phyloP scores from a whole-genome alignment of 64 coral and sea anemone species.

The Stichodactyla mertensii region DNA sequence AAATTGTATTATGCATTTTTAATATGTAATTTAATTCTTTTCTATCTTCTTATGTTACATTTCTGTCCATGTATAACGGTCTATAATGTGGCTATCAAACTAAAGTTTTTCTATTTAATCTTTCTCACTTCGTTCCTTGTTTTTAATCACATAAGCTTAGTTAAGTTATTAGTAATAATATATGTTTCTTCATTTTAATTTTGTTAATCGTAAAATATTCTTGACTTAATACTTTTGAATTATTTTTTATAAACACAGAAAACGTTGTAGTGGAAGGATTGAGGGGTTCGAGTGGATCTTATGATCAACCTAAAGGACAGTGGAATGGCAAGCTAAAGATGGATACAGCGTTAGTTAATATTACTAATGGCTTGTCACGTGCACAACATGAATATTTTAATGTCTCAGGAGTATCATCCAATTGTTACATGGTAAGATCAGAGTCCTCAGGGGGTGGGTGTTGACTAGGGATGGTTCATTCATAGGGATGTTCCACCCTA shows the following conservation, averaged over 20 bases:
- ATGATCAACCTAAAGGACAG: not conserved
- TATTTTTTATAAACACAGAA: not conserved
- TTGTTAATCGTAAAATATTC: too few relatives aligned
- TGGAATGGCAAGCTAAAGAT: slow-evolving; percentile 20
- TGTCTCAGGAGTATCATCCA: slow-evolving; percentile 30
- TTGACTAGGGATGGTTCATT: not conserved
- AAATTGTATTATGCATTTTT: too few relatives aligned
- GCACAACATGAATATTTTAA: not conserved
- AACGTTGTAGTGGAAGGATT: not conserved
- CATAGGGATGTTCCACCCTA: not conserved
- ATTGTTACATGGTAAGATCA: slow-evolving; percentile 36
- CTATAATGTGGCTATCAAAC: too few relatives aligned
- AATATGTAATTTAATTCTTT: too few relatives aligned
- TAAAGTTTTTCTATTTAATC: too few relatives aligned
- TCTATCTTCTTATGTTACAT: too few relatives aligned
- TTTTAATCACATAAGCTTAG: too few relatives aligned
- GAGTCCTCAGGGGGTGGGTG: not conserved
- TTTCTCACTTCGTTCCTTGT: too few relatives aligned
- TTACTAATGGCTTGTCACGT: not conserved
- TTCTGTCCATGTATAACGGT: too few relatives aligned
- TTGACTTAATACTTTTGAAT: not conserved
- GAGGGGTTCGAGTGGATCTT: not conserved
- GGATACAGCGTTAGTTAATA: slow-evolving; percentile 35
- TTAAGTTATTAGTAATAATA: too few relatives aligned
- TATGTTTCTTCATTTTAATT: too few relatives aligned